Conservation (phyloP, 2,113 vertebrate genomes). For the Lophotis ruficrista region DNA sequence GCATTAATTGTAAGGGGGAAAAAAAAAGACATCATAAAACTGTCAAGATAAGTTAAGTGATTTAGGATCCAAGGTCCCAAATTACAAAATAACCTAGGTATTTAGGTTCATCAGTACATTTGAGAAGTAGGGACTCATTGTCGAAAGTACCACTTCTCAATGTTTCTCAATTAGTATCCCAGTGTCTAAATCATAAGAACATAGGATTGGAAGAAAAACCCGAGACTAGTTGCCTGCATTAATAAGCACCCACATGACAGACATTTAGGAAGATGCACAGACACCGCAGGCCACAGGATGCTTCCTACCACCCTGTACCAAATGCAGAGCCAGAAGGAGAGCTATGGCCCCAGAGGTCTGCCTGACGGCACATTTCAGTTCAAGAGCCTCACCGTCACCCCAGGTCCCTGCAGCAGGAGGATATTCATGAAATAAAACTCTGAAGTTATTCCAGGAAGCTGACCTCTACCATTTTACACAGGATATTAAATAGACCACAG, state of each 20-base stretch:
- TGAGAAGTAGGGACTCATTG: background rate
- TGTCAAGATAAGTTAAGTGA: background rate
- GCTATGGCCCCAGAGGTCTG: background rate
- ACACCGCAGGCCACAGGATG: background rate
- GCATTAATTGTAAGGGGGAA: background rate
- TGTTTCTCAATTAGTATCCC: background rate
- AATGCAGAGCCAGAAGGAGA: background rate
- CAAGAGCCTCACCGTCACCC: background rate
- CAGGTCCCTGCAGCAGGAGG: background rate
- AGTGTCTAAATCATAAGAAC: background rate
- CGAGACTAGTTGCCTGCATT: background rate
- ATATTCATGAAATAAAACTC: constrained; percentile 7
- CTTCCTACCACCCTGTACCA: background rate
- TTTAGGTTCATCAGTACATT: background rate
- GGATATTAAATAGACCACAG: constrained; percentile 60
- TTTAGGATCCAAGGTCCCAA: background rate
- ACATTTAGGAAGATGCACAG: background rate
- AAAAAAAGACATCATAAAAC: background rate
- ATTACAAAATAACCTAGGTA: background rate
- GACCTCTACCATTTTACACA: constrained; percentile 55
- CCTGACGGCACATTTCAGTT: accelerated
- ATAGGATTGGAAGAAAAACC: background rate
- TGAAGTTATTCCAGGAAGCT: constrained; percentile 51
- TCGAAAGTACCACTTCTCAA: background rate
- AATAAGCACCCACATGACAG: background rate